Percentiles rank a stretch among this genome's conserved stretches.
These are phyloP conservation scores for Phaethon lepturus DNA, from an alignment of 2,113 vertebrate species.

Conservation along the genomic window DNA sequence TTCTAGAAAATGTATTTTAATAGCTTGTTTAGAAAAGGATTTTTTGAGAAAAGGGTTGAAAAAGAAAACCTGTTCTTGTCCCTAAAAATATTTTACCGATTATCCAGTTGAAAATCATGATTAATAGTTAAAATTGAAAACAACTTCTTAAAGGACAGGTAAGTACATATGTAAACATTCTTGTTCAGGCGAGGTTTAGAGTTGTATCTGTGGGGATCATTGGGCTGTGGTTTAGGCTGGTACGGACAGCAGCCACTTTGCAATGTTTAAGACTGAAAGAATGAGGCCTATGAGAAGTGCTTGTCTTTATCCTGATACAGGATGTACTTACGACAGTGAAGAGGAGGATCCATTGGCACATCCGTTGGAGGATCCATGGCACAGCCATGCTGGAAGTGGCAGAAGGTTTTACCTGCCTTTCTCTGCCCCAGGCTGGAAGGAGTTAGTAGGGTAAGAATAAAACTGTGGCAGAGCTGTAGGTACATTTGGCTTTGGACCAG, in stretches of 20 bases:
- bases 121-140: neutral
- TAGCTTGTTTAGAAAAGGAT: neutral
- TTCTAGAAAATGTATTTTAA: neutral
- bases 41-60: neutral
- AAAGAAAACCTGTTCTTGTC: neutral
- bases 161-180: neutral
- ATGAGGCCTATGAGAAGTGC: neutral
- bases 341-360: neutral
- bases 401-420: neutral
- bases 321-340: neutral
- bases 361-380: neutral
- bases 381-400: neutral
- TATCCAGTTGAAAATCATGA: neutral
- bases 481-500: neutral
- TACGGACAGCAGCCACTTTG: neutral
- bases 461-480: neutral
- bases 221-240: neutral
- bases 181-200: neutral
- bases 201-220: accelerated
- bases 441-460: neutral
- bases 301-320: neutral
- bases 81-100: neutral
- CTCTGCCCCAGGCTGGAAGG: neutral
- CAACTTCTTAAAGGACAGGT: neutral
- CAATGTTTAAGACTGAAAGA: neutral